phyloP scores from a whole-genome alignment of 2,888 invertebrate genomes.

The Diabrotica balteata region DNA sequence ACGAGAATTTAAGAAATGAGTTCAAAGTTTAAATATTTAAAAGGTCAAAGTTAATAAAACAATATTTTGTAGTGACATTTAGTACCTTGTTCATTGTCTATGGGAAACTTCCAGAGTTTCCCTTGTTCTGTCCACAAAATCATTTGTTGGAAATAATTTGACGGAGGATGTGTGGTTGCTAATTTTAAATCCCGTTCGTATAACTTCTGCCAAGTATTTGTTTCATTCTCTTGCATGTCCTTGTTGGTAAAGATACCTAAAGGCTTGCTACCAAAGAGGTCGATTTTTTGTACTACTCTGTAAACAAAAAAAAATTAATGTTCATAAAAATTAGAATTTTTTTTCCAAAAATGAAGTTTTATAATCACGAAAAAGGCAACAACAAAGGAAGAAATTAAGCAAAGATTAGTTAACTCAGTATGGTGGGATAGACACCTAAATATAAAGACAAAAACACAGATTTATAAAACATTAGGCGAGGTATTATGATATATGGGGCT shows the following conservation, averaged over 20 bases:
- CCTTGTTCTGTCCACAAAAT: conserved; percentile 93
- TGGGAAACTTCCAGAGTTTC: conserved; percentile 96
- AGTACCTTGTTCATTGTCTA: conserved; percentile 94
- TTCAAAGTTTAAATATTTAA: no score
- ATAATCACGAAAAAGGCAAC: no score
- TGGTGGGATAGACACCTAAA: no score
- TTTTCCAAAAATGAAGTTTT: no score
- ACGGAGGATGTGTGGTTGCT: conserved; percentile 74
- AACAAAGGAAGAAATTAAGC: no score
- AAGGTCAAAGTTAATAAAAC: not conserved
- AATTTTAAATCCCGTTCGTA: conserved; percentile 72
- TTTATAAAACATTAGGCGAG: no score
- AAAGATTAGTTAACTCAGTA: no score
- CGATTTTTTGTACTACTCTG: conserved; percentile 58
- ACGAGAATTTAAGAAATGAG: no score
- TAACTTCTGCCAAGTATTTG: conserved; percentile 73
- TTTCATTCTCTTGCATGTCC: conserved; percentile 53
- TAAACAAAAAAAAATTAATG: not conserved
- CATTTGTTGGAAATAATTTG: conserved; percentile 93
- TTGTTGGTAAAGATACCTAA: conserved; percentile 70
- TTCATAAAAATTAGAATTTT: not conserved
- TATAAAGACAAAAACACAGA: no score
- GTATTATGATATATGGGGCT: no score
- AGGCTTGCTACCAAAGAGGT: conserved; percentile 69
- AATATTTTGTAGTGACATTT: not conserved